Base-by-base conservation (phyloP, 1,140 invertebrate species). In the Drosophila miranda region DNA sequence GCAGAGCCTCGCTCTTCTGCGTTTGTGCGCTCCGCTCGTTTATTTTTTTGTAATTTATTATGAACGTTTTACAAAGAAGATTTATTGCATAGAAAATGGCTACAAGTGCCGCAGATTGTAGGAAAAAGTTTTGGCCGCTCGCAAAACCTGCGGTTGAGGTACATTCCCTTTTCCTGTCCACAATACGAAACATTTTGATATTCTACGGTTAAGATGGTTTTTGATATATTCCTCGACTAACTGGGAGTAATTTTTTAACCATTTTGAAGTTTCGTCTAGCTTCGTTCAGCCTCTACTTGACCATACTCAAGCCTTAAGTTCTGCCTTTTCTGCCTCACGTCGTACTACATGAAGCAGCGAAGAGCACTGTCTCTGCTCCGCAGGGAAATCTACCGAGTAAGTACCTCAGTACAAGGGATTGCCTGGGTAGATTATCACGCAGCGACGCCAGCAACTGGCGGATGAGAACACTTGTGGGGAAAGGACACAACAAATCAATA, bases 11-110 rank as follows among this genome's bases (percentile, higher is more conserved):
- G 43, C 34, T 38, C 34, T 42, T 54, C 51, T 50, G 64, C 72
- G 63, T 67, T 76, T 26, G 23, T 4, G 4, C 23, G 3, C 23
- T 26, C 23, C 23, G 23, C 23, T 26, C 76, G 57, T 57, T 77
- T 80, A 60, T 75, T 76, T 84, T 61, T 58, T 38, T 63, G 70
- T 86, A 78, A 86, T 86, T 86, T 86, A 84, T 84, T 84, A 84
- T 66, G 81, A 48, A 58, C 62, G 60, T 86, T 86, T 86, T 74
- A 84, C 76, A 84, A 76, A 84, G 59, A 74, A 77, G 80, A 84
- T 84, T 84, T 84, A 84, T 84, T 46, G 55, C 63, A 58, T 56
- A 73, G 68, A 67, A 82, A 78, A 82, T 86, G 73, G 69, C 53
- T 75, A 82, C 73, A 87, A 86, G 83, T 82, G 78, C 53, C 69